Conservation (phyloP, 2,797 vertebrate genomes). For the Eulemur mongoz region DNA sequence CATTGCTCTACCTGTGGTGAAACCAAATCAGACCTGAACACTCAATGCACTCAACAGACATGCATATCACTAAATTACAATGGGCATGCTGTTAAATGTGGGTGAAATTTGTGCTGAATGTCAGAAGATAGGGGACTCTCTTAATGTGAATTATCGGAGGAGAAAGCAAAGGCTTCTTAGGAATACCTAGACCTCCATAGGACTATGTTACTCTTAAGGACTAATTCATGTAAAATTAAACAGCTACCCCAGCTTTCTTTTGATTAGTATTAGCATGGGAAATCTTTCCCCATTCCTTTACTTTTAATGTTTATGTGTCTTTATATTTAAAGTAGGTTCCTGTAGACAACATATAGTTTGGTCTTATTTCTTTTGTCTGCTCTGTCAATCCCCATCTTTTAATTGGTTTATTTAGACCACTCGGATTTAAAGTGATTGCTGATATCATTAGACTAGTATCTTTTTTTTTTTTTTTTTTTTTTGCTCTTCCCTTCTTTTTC, state of each 20-base stretch:
- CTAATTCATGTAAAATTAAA: neutral
- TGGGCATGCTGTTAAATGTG: neutral
- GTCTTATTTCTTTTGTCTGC: neutral
- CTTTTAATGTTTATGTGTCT: neutral
- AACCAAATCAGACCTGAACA: neutral
- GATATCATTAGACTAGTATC: neutral
- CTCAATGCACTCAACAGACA: rapidly evolving
- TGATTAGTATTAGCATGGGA: neutral
- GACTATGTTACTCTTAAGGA: neutral
- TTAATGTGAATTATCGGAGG: neutral
- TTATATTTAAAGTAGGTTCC: neutral
- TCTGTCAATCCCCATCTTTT: neutral
- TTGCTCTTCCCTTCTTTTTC: neutral
- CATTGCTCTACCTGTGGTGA: neutral
- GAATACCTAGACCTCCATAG: neutral
- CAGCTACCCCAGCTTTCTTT: neutral
- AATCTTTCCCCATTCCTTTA: neutral
- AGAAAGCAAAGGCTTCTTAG: neutral
- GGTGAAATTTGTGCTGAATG: neutral
- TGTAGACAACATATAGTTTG: neutral
- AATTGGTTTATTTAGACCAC: neutral
- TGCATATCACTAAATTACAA: neutral
- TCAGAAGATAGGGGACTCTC: neutral
- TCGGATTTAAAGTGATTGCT: neutral
- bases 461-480: neutral